Evolutionary conservation across 92 coral and sea anemone species (phyloP), one percentile per base, ranked within the genome.

Genomic region (Epizoanthus fatuus): DNA sequence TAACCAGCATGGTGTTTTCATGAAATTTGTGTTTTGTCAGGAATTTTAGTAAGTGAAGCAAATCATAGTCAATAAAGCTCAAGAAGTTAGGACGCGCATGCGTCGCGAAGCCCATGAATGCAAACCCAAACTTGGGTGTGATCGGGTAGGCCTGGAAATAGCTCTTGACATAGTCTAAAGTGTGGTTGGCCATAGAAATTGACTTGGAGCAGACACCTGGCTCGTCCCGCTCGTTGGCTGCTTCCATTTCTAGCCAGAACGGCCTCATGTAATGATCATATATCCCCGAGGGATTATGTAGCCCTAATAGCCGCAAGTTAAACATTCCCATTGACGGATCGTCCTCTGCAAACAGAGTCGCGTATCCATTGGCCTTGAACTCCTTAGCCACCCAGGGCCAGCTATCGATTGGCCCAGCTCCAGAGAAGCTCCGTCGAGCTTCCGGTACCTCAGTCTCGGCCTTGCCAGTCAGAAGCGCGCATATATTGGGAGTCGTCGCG

Each of bases 321-420:
- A 94, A 96, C 59, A 97, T 69, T 42, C 93, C 86, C 85, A 90
- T 87, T 4, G 79, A 11, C 10, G 98, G 98, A 59, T 94, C 98
- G 69, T 96, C 98, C 69, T 96, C 98, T 5, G 96, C 83, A 72
- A 60, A 85, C 52, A 96, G 59, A 2, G 98, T 94, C 20, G 79
- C 94, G 83, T 96, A 96, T 0, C 98, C 98, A 19, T 72, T 88
- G 13, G 69, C 76, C 81, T 92, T 91, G 85, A 70, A 96, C 52
- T 84, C 88, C 71, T 84, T 96, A 85, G 87, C 91, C 51, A 96
- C 42, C 98, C 98, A 96, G n/a, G 98, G 98, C 98, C 98, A 96
- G 2, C 93, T 72, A 62, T 96, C 98, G 49, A 94, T 66, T n/a
- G 94, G 86, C 17, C 79, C 68, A 35, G 93, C 89, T 52, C 90